phyloP scores from a whole-genome alignment of 2,797 vertebrate species.

The Delichon dasypus region DNA sequence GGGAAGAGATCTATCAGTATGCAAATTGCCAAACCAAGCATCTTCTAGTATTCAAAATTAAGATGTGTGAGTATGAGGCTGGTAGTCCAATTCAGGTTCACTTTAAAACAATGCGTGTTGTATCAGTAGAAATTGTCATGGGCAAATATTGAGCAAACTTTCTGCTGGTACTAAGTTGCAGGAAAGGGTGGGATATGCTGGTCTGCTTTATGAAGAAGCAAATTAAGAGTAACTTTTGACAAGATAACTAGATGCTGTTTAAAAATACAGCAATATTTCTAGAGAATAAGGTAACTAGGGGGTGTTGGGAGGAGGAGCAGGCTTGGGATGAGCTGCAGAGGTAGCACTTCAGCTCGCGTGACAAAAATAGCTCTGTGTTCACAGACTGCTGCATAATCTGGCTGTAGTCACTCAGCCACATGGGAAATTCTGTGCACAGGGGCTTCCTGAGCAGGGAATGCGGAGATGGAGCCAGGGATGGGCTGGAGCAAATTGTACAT shows the following conservation, averaged over 20 bases:
- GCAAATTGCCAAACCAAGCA: constrained; percentile 35
- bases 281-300: neutral
- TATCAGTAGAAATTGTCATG: neutral
- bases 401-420: neutral
- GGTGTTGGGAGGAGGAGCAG: neutral
- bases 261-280: neutral
- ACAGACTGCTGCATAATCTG: neutral
- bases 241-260: neutral
- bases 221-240: neutral
- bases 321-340: neutral
- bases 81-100: neutral
- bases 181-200: neutral
- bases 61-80: neutral
- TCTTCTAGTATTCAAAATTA: constrained; percentile 7
- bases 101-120: neutral
- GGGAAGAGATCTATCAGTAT: constrained; percentile 25
- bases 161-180: neutral
- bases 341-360: rapidly evolving
- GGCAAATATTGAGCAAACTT: neutral
- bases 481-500: neutral
- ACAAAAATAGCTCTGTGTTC: neutral
- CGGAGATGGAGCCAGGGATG: neutral
- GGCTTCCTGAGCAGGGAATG: neutral
- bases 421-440: neutral
- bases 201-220: neutral